Conservation (phyloP, 2,113 vertebrate species). For the Narcine bancroftii region DNA sequence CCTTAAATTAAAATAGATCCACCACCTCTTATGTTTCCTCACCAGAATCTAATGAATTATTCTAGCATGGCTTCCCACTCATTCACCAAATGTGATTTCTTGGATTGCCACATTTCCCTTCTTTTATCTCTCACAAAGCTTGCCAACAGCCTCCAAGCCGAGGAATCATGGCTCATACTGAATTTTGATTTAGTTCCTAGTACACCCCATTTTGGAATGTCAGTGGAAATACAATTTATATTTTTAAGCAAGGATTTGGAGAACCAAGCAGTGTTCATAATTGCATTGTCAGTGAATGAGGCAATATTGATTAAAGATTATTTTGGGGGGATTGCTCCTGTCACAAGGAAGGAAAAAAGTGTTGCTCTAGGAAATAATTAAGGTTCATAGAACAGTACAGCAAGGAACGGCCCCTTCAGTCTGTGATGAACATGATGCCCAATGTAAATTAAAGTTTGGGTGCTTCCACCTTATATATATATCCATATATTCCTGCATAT, state of each 20-base stretch:
- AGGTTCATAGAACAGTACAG: no score
- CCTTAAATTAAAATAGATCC: background rate
- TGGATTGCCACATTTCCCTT: background rate
- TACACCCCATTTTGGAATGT: background rate
- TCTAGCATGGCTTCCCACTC: background rate
- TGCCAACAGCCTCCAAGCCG: background rate
- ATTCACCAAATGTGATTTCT: background rate
- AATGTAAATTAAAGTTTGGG: no score
- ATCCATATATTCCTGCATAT: no score
- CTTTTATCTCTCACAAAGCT: background rate
- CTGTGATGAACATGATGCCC: no score
- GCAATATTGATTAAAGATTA: background rate
- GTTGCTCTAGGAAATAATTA: background rate
- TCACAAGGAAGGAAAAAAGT: background rate
- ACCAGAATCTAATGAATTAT: background rate
- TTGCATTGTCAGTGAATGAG: background rate
- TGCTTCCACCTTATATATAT: no score
- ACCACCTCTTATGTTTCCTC: no score
- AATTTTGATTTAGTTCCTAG: background rate
- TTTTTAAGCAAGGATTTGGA: background rate
- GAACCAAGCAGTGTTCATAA: background rate
- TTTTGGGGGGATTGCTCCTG: background rate
- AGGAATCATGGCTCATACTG: background rate
- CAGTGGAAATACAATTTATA: background rate
- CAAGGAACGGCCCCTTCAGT: no score